phyloP scores from a whole-genome alignment of 2,797 vertebrate species.

The Parauchenoglanis ngamensis region DNA sequence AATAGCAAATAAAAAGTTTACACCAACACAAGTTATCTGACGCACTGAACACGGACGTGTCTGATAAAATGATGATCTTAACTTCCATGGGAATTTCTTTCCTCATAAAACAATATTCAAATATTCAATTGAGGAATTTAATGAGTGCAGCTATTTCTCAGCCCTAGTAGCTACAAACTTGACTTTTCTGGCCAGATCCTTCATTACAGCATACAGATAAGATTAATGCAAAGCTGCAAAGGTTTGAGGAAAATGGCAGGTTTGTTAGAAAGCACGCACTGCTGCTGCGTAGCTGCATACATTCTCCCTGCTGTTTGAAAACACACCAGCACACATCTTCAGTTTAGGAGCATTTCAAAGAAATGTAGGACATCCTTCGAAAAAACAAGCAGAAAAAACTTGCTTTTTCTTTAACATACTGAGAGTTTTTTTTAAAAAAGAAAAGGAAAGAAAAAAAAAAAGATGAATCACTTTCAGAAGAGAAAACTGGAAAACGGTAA shows the following conservation, averaged over 20 bases:
- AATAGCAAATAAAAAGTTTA: background rate
- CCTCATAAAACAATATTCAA: background rate
- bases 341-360: background rate
- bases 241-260: background rate
- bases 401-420: slow-evolving; percentile 5
- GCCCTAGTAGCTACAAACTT: background rate
- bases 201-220: background rate
- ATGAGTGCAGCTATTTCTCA: background rate
- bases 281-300: background rate
- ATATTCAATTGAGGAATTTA: background rate
- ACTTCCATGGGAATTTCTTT: background rate
- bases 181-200: background rate
- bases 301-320: background rate
- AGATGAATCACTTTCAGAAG: slow-evolving; percentile 53
- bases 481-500: slow-evolving; percentile 32
- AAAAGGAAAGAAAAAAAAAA: background rate
- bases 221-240: background rate
- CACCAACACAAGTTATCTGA: background rate
- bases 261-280: background rate
- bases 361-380: background rate
- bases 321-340: slow-evolving; percentile 3
- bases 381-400: background rate
- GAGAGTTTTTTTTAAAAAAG: slow-evolving; percentile 4
- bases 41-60: background rate
- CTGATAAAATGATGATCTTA: background rate